Conservation (phyloP, 1,140 invertebrate genomes). For the Drosophila albomicans region DNA sequence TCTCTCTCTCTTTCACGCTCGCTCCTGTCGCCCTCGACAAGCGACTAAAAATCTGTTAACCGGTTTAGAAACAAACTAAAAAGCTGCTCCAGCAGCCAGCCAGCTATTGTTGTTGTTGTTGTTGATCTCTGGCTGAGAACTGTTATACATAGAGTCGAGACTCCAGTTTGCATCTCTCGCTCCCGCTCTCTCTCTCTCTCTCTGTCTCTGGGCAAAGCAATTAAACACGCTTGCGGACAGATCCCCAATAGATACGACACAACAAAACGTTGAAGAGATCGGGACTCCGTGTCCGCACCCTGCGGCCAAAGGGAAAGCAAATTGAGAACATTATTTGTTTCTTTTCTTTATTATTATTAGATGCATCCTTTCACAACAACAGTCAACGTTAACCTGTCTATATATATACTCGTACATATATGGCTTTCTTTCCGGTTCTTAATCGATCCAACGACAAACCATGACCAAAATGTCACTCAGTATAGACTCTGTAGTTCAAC, state of each 20-base stretch:
- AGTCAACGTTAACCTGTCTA: not conserved
- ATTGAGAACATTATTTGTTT: not conserved
- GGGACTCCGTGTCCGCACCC: not conserved
- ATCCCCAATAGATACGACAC: conserved; percentile 4
- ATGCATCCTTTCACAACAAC: conserved; percentile 37
- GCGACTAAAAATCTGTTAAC: conserved; percentile 57
- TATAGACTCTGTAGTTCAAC: no score
- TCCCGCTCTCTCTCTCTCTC: not conserved
- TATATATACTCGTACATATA: not conserved
- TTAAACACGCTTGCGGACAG: conserved; percentile 41
- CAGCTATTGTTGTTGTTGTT: conserved; percentile 22
- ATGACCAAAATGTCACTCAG: no score
- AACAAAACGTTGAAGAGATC: not conserved
- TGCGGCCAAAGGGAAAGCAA: conserved; percentile 48
- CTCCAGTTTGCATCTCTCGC: not conserved
- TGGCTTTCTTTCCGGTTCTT: conserved; percentile 28
- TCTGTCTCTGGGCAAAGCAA: conserved; percentile 38
- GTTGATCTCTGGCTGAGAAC: conserved; percentile 32
- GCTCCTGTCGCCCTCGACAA: conserved; percentile 20
- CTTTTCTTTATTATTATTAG: not conserved
- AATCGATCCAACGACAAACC: no score
- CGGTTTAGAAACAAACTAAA: conserved; percentile 58
- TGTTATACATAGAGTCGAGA: conserved; percentile 48
- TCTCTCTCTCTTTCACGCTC: no score
- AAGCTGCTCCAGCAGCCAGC: conserved; percentile 20